Base-by-base conservation (phyloP, 1,140 invertebrate genomes). In the Brachionus koreanus region DNA sequence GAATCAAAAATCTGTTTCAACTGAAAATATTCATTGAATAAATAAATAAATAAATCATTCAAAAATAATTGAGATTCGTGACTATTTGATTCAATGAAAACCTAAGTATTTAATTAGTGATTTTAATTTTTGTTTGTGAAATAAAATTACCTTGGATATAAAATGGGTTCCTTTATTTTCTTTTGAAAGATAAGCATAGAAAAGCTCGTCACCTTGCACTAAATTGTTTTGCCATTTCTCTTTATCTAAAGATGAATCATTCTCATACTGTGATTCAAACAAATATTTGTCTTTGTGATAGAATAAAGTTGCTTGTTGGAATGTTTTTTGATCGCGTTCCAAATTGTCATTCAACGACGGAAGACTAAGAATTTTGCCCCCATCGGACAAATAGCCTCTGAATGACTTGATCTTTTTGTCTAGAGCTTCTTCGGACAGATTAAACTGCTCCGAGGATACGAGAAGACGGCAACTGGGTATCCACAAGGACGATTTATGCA, bases 281-380 rank as follows among this genome's bases (percentile, higher is more conserved):
- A 57, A 33, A 65, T 35, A 79, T 39, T 57, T 61, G 9, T 79
- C 49, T 39, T 23, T 16, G 42, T 39, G 35, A 39, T 19, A 65
- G 5, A 61, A 39, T 10, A 79, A 61, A 3, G 52, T 37, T 35
- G 0, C 29, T 23, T 61, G 9, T 35, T 57, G n/a, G 35, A 33
- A 10, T 25, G 57, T 79, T 57, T 10, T 19, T 29, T 37, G n/a
- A 79, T 61, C 33, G 3, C 23, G 76, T 2, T 74, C 39, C n/a
- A 74, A 25, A 25, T 46, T 46, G 13, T 43, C 69, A 46, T 46
- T 74, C 19, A 79, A 42, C 7, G 49, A 79, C 0, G 76, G 76
- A 42, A 79, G 0, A 61, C 76, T 79, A 13, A 79, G 39, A 23
- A 79, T 79, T 39, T 79, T 79, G 0, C 76, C 76, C 7, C 76